phyloP scores from a whole-genome alignment of 2,113 vertebrate species.

The Oceanodroma tethys region DNA sequence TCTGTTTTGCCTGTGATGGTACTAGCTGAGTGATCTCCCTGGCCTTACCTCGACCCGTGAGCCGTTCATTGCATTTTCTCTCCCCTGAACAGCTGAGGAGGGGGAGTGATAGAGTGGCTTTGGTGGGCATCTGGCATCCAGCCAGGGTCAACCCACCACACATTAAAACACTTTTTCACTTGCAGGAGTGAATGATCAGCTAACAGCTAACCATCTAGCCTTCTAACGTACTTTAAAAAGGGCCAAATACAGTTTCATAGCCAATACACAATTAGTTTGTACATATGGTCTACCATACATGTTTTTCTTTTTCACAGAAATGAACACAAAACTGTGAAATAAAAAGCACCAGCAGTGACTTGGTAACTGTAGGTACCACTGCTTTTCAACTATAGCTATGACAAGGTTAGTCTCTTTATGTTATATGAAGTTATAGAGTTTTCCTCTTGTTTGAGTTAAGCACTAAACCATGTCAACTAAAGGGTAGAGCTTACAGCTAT shows the following conservation, averaged over 20 bases:
- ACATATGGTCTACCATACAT: fast-evolving
- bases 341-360: not conserved
- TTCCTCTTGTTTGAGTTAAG: not conserved
- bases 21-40: not conserved
- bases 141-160: not conserved
- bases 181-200: not conserved
- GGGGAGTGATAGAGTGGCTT: not conserved
- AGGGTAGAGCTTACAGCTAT: not conserved
- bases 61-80: not conserved
- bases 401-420: not conserved
- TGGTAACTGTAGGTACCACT: not conserved
- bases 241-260: too few relatives aligned
- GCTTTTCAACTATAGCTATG: not conserved
- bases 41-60: not conserved
- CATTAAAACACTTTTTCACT: not conserved
- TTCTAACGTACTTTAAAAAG: not conserved
- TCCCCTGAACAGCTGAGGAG: not conserved
- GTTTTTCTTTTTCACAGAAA: not conserved
- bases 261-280: not conserved
- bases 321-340: not conserved
- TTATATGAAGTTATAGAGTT: not conserved
- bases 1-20: not conserved
- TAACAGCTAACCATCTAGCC: not conserved
- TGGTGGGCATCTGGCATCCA: not conserved
- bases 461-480: not conserved